Conservation (phyloP, 2,888 invertebrate species). For the Cylindroiulus punctatus region DNA sequence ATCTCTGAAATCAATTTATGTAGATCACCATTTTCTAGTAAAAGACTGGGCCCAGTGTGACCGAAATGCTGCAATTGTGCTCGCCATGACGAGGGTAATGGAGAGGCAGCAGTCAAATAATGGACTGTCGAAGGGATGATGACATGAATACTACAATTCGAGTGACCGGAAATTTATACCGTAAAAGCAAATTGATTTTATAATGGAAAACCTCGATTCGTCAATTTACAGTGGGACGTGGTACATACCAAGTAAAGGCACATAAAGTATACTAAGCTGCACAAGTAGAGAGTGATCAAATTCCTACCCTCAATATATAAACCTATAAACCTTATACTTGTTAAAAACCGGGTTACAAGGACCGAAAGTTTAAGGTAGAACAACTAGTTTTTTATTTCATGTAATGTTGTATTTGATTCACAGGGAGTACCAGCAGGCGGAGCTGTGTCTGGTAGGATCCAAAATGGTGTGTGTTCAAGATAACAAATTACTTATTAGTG, state of each 20-base stretch:
- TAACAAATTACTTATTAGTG: too few species aligned
- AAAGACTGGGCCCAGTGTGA: neutral
- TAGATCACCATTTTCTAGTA: neutral
- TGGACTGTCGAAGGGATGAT: neutral
- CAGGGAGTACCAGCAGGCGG: too few species aligned
- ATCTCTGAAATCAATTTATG: neutral
- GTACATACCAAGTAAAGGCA: neutral
- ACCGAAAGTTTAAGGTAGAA: too few species aligned
- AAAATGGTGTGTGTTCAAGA: too few species aligned
- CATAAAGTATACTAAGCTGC: neutral
- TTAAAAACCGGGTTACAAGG: too few species aligned
- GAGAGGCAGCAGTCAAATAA: neutral
- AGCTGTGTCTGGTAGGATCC: too few species aligned
- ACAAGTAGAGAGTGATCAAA: neutral
- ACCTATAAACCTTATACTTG: too few species aligned
- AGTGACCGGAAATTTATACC: neutral
- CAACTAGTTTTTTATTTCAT: too few species aligned
- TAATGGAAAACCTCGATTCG: slow-evolving; percentile 5
- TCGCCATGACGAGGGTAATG: neutral
- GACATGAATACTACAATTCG: neutral
- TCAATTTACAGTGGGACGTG: neutral
- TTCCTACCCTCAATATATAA: too few species aligned
- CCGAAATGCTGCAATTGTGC: neutral
- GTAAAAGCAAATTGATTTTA: slow-evolving; percentile 27
- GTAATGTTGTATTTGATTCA: too few species aligned